Evolutionary conservation across 2,888 invertebrate species (phyloP).

Genomic region (Crioceris asparagi): DNA sequence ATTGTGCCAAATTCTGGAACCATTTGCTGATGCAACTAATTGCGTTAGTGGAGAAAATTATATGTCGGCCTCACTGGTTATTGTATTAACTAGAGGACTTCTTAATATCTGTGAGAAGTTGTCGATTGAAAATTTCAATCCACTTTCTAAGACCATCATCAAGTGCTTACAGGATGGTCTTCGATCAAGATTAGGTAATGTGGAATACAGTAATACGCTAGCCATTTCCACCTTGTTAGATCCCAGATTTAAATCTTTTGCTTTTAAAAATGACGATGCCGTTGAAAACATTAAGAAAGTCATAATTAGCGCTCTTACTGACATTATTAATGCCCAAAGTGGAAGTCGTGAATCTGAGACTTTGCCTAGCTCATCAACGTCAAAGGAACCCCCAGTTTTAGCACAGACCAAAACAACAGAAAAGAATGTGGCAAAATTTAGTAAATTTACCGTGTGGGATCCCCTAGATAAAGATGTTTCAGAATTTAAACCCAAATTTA

Average conservation of each 20-base stretch:
- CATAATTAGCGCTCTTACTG: slow-evolving; percentile 11
- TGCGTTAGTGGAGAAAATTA: slow-evolving; percentile 21
- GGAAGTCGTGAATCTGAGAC: not conserved
- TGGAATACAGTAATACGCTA: slow-evolving; percentile 13
- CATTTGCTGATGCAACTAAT: slow-evolving; percentile 22
- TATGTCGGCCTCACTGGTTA: slow-evolving; percentile 16
- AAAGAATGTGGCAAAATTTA: too few relatives aligned
- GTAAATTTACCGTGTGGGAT: too few relatives aligned
- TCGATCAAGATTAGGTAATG: slow-evolving; percentile 9
- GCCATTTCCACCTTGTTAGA: slow-evolving; percentile 12
- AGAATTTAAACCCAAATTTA: too few relatives aligned
- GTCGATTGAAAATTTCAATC: not conserved
- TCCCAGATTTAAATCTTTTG: slow-evolving; percentile 13
- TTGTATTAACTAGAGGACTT: slow-evolving; percentile 13
- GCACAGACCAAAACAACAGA: too few relatives aligned
- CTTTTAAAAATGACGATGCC: slow-evolving; percentile 9
- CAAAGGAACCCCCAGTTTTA: too few relatives aligned
- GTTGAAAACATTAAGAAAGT: slow-evolving; percentile 4
- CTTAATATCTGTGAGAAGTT: slow-evolving; percentile 14
- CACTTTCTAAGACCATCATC: slow-evolving; percentile 5
- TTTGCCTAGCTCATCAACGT: slow-evolving; percentile 1
- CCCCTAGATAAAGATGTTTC: not conserved
- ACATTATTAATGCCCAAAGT: not conserved
- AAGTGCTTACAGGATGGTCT: slow-evolving; percentile 12
- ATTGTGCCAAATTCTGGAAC: slow-evolving; percentile 16